Evolutionary conservation across 2,113 vertebrate genomes (phyloP).

Genomic region (Planiliza haematocheilus): DNA sequence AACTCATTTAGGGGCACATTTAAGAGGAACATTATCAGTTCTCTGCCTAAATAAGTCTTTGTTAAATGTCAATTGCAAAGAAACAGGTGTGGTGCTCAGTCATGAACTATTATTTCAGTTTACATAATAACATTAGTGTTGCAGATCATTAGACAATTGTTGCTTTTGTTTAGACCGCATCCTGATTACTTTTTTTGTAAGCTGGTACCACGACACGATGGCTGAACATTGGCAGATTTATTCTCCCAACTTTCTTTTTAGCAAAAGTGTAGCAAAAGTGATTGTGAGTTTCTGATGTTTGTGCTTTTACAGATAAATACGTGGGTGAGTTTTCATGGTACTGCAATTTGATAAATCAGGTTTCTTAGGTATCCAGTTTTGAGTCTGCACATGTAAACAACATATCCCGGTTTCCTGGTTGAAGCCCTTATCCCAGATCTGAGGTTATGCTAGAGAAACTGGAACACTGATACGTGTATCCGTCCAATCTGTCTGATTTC

Average conservation of each 20-base stretch:
- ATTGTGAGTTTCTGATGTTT: conserved; percentile 3
- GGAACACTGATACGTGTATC: too few species aligned
- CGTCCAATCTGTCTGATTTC: too few species aligned
- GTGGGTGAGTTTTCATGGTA: too few species aligned
- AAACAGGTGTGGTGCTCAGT: conserved; percentile 21
- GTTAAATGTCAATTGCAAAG: conserved; percentile 51
- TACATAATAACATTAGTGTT: conserved; percentile 35
- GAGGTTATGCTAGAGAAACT: too few species aligned
- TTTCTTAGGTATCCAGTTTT: too few species aligned
- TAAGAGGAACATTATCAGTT: conserved; percentile 5
- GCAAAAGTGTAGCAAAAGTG: conserved; percentile 1
- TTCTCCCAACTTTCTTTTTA: background rate
- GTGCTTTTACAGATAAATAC: background rate
- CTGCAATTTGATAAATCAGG: too few species aligned
- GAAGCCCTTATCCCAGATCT: too few species aligned
- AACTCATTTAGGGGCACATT: conserved; percentile 52
- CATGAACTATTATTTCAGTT: conserved; percentile 39
- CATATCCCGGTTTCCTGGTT: too few species aligned
- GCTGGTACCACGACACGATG: background rate
- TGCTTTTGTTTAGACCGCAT: background rate
- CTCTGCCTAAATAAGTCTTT: conserved; percentile 16
- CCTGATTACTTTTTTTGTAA: conserved; percentile 3
- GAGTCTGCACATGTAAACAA: too few species aligned
- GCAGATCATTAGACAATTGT: conserved; percentile 8
- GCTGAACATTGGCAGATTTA: too few species aligned